A percentile compares a stretch with the other conserved stretches of the same genome.
Evolutionary conservation across 1,140 invertebrate species (phyloP).

Genomic region (Camponotus vicinus): DNA sequence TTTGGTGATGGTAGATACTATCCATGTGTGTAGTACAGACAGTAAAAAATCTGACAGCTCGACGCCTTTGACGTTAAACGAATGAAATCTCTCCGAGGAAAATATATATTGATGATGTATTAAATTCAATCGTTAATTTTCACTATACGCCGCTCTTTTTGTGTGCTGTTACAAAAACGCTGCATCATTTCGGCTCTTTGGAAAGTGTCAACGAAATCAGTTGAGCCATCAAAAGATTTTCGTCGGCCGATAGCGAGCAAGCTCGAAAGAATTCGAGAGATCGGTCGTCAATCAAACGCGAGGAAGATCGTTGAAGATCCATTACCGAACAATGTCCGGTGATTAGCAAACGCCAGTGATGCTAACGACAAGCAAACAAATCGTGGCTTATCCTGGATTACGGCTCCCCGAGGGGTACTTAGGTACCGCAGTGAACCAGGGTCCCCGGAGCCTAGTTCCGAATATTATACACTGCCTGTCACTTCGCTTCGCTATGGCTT

Average conservation of each 20-base stretch:
- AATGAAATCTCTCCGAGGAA: constrained; percentile 4
- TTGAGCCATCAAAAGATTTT: neutral
- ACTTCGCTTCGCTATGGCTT: constrained; percentile 73
- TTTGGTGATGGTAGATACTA: neutral
- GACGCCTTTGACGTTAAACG: neutral
- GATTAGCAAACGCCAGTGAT: constrained; percentile 79
- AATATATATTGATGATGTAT: constrained; percentile 13
- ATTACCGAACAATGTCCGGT: constrained; percentile 80
- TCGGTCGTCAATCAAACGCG: constrained; percentile 71
- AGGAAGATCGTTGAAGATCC: constrained; percentile 74
- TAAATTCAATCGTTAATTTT: constrained; percentile 20
- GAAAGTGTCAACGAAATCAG: constrained; percentile 48
- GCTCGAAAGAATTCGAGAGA: constrained; percentile 61
- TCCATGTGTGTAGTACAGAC: neutral
- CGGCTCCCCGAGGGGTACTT: constrained; percentile 79
- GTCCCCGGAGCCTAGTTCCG: constrained; percentile 62
- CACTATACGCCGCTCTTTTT: neutral
- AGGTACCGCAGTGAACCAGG: constrained; percentile 58
- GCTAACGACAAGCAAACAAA: constrained; percentile 83
- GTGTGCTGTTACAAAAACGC: neutral
- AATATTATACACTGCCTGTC: constrained; percentile 78
- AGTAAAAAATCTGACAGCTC: constrained; percentile 3
- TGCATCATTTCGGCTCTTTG: constrained; percentile 5
- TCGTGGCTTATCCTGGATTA: constrained; percentile 80
- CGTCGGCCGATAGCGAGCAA: constrained; percentile 3